These are phyloP conservation scores for Heliopora coerulea DNA, from an alignment of 92 coral and sea anemone genomes.

Conservation along the genomic window DNA sequence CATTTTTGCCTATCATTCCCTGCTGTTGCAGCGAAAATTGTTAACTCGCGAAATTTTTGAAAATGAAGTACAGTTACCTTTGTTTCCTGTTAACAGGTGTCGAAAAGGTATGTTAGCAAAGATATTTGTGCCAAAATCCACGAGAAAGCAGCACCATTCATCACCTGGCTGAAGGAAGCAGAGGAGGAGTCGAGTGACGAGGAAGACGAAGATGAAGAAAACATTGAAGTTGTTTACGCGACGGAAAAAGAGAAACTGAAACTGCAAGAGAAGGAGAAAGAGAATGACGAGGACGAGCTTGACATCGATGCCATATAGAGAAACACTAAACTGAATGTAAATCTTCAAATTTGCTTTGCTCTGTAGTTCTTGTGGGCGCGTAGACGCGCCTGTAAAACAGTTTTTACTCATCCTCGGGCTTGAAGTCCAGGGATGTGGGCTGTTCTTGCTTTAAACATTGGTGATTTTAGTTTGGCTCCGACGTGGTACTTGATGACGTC, in stretches of 20 bases:
- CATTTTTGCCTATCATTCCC: no score
- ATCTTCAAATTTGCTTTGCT: no score
- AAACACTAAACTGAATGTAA: no score
- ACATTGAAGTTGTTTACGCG: constrained; percentile 88
- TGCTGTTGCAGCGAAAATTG: no score
- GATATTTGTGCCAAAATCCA: constrained; percentile 84
- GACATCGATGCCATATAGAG: constrained; percentile 90
- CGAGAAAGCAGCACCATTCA: constrained; percentile 83
- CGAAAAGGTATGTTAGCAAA: constrained; percentile 90
- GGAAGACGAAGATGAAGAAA: constrained; percentile 64
- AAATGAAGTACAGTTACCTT: not conserved
- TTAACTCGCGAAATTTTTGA: no score
- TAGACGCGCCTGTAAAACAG: no score
- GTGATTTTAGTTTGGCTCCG: not conserved
- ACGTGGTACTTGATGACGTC: not conserved
- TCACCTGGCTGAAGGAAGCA: constrained; percentile 95
- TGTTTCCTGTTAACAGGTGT: constrained; percentile 55
- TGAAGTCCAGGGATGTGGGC: no score
- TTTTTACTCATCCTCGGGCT: no score
- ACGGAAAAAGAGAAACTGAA: constrained; percentile 66
- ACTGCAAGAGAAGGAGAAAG: constrained; percentile 45
- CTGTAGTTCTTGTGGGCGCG: no score
- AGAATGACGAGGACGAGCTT: constrained; percentile 61
- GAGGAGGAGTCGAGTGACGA: constrained; percentile 95
- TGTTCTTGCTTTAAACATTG: not conserved